These are phyloP conservation scores for Setophaga petechia DNA, from an alignment of 2,113 vertebrate species.

Conservation along the genomic window DNA sequence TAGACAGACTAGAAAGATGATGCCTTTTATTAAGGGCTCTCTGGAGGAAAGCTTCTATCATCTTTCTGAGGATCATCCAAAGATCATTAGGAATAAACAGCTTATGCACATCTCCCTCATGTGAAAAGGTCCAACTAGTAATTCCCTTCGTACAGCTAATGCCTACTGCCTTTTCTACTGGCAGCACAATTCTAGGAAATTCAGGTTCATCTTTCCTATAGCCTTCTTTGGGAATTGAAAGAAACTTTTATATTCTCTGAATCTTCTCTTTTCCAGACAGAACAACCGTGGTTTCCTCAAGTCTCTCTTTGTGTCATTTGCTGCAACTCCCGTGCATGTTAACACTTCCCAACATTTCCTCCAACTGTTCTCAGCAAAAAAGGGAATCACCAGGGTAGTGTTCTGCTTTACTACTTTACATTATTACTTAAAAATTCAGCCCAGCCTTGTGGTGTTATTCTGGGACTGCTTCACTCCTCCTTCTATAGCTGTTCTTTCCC, in stretches of 20 bases:
- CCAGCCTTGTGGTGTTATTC: neutral
- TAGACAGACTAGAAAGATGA: neutral
- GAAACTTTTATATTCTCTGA: neutral
- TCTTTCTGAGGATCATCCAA: neutral
- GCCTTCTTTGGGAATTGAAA: neutral
- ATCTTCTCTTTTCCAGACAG: neutral
- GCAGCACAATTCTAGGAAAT: neutral
- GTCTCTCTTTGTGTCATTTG: neutral
- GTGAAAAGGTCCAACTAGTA: neutral
- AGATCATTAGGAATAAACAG: neutral
- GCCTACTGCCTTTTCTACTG: neutral
- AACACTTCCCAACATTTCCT: neutral
- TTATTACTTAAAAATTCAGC: neutral
- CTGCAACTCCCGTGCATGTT: neutral
- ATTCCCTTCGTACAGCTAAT: neutral
- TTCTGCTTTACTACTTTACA: neutral
- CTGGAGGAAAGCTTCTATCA: neutral
- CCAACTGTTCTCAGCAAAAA: neutral
- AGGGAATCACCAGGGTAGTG: neutral
- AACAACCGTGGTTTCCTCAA: neutral
- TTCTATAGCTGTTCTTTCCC: neutral
- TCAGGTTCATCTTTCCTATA: neutral
- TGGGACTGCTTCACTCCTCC: neutral
- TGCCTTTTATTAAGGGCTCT: neutral
- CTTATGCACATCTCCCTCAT: neutral